phyloP scores from a whole-genome alignment of 2,888 invertebrate genomes.

The Pandemis corylana region DNA sequence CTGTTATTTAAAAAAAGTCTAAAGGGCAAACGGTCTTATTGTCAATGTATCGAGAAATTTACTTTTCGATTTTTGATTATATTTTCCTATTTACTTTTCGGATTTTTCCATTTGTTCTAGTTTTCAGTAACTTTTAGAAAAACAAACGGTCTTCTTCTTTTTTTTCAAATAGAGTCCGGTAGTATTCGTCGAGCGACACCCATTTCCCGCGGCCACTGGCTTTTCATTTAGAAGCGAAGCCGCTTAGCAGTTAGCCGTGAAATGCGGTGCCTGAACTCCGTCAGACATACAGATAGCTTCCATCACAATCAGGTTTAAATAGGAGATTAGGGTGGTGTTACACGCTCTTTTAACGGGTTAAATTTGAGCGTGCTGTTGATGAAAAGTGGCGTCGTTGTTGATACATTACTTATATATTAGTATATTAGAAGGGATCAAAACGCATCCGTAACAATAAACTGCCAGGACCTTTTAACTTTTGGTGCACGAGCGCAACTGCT shows the following conservation, averaged over 20 bases:
- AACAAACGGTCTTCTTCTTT: not conserved
- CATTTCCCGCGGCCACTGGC: constrained; percentile 23
- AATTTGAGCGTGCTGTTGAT: not conserved
- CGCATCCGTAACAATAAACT: too few species aligned
- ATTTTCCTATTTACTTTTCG: too few species aligned
- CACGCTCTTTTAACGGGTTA: not conserved
- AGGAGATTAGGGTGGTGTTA: not conserved
- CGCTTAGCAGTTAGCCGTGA: constrained; percentile 27
- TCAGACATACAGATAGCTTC: constrained; percentile 11
- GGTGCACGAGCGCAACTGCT: too few species aligned
- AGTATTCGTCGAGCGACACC: not conserved
- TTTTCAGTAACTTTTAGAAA: not conserved
- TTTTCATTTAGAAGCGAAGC: constrained; percentile 34
- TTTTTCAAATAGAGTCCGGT: not conserved
- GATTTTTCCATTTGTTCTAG: too few species aligned
- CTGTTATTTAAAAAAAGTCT: too few species aligned
- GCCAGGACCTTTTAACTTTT: too few species aligned
- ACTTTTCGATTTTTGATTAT: too few species aligned
- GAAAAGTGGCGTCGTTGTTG: not conserved
- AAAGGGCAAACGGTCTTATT: too few species aligned
- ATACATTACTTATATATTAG: not conserved
- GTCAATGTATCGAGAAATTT: too few species aligned
- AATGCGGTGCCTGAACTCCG: constrained; percentile 15
- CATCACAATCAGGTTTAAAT: constrained; percentile 2
- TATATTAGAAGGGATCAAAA: too few species aligned